These are phyloP conservation scores for Cotesia chilonis DNA, from an alignment of 1,140 invertebrate species.

Conservation along the genomic window DNA sequence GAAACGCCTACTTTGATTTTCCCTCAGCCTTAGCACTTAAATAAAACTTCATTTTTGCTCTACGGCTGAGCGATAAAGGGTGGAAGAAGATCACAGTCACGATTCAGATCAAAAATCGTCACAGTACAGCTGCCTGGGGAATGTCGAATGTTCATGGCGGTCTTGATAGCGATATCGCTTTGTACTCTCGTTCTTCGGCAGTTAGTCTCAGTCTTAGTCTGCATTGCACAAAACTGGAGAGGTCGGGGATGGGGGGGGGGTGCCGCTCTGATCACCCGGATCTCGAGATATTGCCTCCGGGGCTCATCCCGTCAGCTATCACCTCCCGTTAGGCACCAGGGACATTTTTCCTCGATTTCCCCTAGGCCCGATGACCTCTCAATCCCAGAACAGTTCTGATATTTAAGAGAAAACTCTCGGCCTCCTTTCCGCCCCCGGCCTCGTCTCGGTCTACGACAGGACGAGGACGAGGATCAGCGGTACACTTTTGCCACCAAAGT, in stretches of 20 bases:
- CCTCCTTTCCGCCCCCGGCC: too few species aligned
- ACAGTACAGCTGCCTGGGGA: constrained; percentile 21
- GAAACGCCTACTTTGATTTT: too few species aligned
- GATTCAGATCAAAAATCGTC: constrained; percentile 18
- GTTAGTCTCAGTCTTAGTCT: neutral
- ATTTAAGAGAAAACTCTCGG: too few species aligned
- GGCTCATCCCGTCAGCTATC: constrained; percentile 13
- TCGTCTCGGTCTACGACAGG: too few species aligned
- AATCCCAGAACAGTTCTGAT: neutral
- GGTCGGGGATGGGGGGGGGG: neutral
- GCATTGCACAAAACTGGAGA: constrained; percentile 1
- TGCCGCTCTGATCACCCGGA: too few species aligned
- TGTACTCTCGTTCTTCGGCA: neutral
- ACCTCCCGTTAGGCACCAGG: constrained; percentile 8
- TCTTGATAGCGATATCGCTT: constrained; percentile 17
- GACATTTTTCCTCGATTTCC: constrained; percentile 25
- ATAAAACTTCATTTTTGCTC: too few species aligned
- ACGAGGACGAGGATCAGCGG: too few species aligned
- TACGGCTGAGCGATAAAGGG: too few species aligned
- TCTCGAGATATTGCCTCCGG: constrained; percentile 20
- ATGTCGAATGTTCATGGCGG: constrained; percentile 28
- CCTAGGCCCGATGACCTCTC: constrained; percentile 23
- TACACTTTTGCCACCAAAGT: constrained; percentile 11
- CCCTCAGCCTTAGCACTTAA: too few species aligned
- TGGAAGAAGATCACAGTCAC: neutral